phyloP scores from a whole-genome alignment of 2,888 invertebrate species.

The Helicoverpa assulta region DNA sequence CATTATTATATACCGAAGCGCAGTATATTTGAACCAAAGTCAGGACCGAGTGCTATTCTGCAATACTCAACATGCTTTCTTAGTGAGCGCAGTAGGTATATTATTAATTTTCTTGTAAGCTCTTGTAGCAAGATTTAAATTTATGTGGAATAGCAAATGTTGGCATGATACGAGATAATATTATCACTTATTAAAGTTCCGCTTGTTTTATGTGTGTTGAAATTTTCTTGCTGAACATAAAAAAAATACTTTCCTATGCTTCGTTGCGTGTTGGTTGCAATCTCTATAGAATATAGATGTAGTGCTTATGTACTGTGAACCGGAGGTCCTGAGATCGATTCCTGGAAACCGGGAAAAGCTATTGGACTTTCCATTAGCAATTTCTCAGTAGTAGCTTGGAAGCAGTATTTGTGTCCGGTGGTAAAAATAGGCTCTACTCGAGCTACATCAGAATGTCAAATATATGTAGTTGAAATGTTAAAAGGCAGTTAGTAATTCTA shows the following conservation, averaged over 20 bases:
- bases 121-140: slow-evolving; percentile 12
- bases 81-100: slow-evolving; percentile 13
- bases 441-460: not conserved
- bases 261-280: not conserved
- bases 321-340: not conserved
- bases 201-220: not conserved
- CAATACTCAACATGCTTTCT: slow-evolving; percentile 33
- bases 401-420: not conserved
- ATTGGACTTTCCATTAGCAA: not conserved
- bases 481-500: not conserved
- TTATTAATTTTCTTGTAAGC: slow-evolving; percentile 50
- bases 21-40: slow-evolving; percentile 44
- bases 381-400: not conserved
- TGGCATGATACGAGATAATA: not conserved
- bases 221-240: not conserved
- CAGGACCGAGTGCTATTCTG: slow-evolving; percentile 20
- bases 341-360: not conserved
- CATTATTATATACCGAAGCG: slow-evolving; percentile 35
- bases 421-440: not conserved
- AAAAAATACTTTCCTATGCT: not conserved
- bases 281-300: no score
- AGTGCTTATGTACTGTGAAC: not conserved
- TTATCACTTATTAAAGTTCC: not conserved
- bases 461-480: not conserved
- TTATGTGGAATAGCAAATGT: slow-evolving; percentile 17